Evolutionary conservation across 2,113 vertebrate genomes (phyloP).

Genomic region (Gnathonemus echidnorhynchus): DNA sequence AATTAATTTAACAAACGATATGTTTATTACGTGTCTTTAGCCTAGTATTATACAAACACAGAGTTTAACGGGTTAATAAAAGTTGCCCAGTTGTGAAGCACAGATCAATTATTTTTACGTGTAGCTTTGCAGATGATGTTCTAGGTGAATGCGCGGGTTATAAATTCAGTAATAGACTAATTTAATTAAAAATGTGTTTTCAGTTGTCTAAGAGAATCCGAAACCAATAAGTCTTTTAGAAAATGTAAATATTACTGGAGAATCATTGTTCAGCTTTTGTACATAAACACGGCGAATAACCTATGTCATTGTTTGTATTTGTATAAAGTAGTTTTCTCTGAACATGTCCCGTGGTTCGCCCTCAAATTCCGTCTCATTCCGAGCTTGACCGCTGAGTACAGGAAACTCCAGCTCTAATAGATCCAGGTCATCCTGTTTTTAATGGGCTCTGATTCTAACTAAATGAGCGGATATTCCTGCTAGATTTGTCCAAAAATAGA

Average conservation of each 20-base stretch:
- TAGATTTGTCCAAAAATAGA: slow-evolving; percentile 89
- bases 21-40: not conserved
- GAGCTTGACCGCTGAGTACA: slow-evolving; percentile 43
- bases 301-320: not conserved
- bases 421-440: slow-evolving; percentile 91
- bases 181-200: not conserved
- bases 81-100: not conserved
- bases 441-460: slow-evolving; percentile 76
- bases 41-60: not conserved
- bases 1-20: not conserved
- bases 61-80: not conserved
- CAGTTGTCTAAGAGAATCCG: not conserved
- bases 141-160: not conserved
- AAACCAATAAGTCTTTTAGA: not conserved
- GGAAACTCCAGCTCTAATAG: slow-evolving; percentile 63
- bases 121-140: not conserved
- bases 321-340: not conserved
- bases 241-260: not conserved
- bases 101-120: not conserved
- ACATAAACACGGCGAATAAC: not conserved
- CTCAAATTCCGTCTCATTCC: slow-evolving; percentile 1
- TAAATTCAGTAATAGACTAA: not conserved
- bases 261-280: not conserved
- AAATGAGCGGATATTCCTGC: slow-evolving; percentile 97
- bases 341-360: not conserved